phyloP scores from a whole-genome alignment of 2,888 invertebrate genomes.

The Plagodis pulveraria region DNA sequence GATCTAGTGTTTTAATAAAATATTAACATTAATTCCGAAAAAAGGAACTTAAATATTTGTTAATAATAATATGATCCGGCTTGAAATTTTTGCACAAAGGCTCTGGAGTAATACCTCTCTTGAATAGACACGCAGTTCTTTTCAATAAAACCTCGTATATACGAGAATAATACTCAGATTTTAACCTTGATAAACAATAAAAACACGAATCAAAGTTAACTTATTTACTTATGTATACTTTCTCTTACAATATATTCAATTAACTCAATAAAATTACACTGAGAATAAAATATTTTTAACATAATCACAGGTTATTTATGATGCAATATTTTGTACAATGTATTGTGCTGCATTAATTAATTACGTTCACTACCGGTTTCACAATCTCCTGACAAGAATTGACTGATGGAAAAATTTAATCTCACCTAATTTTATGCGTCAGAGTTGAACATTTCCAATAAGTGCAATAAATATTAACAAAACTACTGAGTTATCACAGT shows the following conservation, averaged over 20 bases:
- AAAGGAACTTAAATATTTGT: no score
- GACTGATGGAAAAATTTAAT: constrained; percentile 6
- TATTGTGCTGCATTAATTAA: constrained; percentile 39
- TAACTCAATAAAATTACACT: constrained; percentile 32
- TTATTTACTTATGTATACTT: constrained; percentile 29
- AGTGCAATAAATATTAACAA: background rate
- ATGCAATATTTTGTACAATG: constrained; percentile 52
- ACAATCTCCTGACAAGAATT: constrained; percentile 11
- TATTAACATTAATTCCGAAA: no score
- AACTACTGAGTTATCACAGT: background rate
- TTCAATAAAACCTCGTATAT: no score
- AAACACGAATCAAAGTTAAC: constrained; percentile 13
- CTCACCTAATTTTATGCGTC: no score
- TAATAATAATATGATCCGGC: no score
- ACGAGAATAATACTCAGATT: no score
- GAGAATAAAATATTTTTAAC: constrained; percentile 35
- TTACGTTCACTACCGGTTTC: constrained; percentile 17
- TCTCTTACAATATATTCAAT: constrained; percentile 18
- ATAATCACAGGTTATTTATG: constrained; percentile 68
- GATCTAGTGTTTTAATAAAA: no score
- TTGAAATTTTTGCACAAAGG: no score
- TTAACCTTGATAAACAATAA: background rate
- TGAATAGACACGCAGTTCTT: no score
- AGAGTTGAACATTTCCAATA: background rate
- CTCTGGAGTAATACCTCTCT: no score